Base-by-base conservation (phyloP, 2,888 invertebrate species). In the Acanthococcus lagerstroemiae region DNA sequence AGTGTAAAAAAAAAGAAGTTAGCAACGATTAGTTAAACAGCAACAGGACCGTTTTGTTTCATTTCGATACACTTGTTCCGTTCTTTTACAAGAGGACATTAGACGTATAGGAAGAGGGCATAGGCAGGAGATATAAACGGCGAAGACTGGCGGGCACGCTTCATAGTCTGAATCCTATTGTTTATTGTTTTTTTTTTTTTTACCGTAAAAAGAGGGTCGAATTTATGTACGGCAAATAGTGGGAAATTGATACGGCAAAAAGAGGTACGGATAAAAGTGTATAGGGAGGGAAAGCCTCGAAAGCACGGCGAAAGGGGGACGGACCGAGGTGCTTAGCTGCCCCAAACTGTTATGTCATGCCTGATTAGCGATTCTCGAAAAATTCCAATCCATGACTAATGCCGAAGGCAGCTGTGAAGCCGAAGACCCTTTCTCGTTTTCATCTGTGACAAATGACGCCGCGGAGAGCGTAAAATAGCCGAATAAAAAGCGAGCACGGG, bases 301-400 rank as follows among this genome's bases (percentile, higher is more conserved):
- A 22, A 21, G 52, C 24, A 52, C 24, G 9, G 19, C 21, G 22
- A 52, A 19, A 19, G 46, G 52, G 52, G 22, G 22, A 15, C 21
- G 12, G 22, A 19, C 15, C 15, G 55, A n/a, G 55, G 17, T 54
- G 17, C 54, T 55, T 19, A 30, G 52, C 30, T 50, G 24, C 30
- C 27, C 7, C 46, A 25, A 48, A 48, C 37, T 65, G 65, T 65
- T 65, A 55, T 65, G 55, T 65, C 65, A 65, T 65, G 65, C 54
- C 65, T 65, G 65, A 65, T 65, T 65, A 65, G 65, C 65, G 65
- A 65, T 65, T 65, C 45, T 65, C 19, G 65, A 65, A 65, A 65
- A 65, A 65, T 65, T 65, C 65, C 65, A 55, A 65, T 65, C 65
- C 65, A 65, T 65, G 65, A 65, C 65, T 65, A 65, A 65, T 54